Evolutionary conservation across 2,797 vertebrate genomes (phyloP).

Genomic region (Distichodus sexfasciatus): DNA sequence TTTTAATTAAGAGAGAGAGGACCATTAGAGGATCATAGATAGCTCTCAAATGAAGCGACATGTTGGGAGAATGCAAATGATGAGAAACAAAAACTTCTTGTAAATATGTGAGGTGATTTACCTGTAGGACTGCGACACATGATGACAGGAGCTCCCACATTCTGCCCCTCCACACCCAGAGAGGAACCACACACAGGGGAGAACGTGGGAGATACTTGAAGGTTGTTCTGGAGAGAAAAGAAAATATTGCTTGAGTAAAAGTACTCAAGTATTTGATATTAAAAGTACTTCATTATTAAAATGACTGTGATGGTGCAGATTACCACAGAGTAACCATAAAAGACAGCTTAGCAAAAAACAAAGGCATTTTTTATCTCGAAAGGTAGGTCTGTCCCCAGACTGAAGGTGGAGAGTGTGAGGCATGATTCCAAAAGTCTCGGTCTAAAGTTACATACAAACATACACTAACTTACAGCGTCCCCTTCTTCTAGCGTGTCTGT

Average conservation of each 20-base stretch:
- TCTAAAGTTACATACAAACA: conserved; percentile 28
- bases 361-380: too few relatives aligned
- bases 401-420: too few relatives aligned
- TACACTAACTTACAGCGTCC: conserved; percentile 68
- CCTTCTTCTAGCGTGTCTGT: conserved; percentile 79
- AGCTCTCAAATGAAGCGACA: background rate
- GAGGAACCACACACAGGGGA: conserved; percentile 73
- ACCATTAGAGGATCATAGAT: background rate
- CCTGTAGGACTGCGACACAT: conserved; percentile 90
- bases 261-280: too few relatives aligned
- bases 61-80: background rate
- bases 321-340: too few relatives aligned
- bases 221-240: conserved; percentile 66
- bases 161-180: conserved; percentile 70
- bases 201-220: conserved; percentile 72
- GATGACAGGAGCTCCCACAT: conserved; percentile 75
- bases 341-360: too few relatives aligned
- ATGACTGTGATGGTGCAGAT: too few relatives aligned
- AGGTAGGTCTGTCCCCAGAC: too few relatives aligned
- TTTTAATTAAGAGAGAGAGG: conserved; percentile 37
- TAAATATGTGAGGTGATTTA: conserved; percentile 48
- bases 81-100: background rate
- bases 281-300: too few relatives aligned
- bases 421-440: too few relatives aligned
- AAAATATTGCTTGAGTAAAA: background rate